A percentile compares a stretch with the other conserved stretches of the same genome.
These are phyloP conservation scores for Drosophila chauvacae DNA, from an alignment of 1,140 invertebrate genomes.

Conservation along the genomic window DNA sequence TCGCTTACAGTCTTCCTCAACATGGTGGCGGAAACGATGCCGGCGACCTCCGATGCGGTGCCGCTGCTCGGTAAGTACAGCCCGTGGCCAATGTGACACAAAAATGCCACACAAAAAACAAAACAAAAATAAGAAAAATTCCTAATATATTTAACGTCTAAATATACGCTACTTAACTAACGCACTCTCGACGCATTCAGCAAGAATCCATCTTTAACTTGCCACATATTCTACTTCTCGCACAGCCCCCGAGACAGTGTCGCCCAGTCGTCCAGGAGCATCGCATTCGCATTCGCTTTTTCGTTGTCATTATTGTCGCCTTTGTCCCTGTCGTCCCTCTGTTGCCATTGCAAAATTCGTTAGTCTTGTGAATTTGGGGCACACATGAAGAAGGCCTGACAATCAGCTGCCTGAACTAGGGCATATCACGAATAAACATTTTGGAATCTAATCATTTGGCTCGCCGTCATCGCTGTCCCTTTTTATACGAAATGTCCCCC, in stretches of 20 bases:
- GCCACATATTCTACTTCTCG: conserved; percentile 20
- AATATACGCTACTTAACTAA: conserved; percentile 21
- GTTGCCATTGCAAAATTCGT: conserved; percentile 14
- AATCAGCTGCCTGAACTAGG: conserved; percentile 6
- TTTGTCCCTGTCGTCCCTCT: conserved; percentile 1
- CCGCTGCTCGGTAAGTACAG: conserved; percentile 85
- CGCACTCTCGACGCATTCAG: conserved; percentile 21
- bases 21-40: conserved; percentile 95
- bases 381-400: conserved; percentile 14
- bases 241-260: conserved; percentile 18
- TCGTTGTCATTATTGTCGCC: conserved; percentile 5
- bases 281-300: conserved; percentile 20
- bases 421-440: conserved; percentile 1
- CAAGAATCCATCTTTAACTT: conserved; percentile 17
- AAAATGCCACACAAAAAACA: not conserved
- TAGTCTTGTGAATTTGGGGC: conserved; percentile 16
- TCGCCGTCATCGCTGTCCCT: conserved; percentile 9
- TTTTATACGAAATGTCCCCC: conserved; percentile 2
- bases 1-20: conserved; percentile 99
- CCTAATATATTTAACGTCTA: conserved; percentile 17
- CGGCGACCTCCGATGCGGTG: conserved; percentile 92
- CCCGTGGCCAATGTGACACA: conserved; percentile 14
- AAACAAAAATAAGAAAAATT: conserved; percentile 2
- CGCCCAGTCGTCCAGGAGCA: conserved; percentile 16
- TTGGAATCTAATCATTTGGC: conserved; percentile 6